Evolutionary conservation across 1,140 invertebrate genomes (phyloP).

Genomic region (Magallana ariakensis): DNA sequence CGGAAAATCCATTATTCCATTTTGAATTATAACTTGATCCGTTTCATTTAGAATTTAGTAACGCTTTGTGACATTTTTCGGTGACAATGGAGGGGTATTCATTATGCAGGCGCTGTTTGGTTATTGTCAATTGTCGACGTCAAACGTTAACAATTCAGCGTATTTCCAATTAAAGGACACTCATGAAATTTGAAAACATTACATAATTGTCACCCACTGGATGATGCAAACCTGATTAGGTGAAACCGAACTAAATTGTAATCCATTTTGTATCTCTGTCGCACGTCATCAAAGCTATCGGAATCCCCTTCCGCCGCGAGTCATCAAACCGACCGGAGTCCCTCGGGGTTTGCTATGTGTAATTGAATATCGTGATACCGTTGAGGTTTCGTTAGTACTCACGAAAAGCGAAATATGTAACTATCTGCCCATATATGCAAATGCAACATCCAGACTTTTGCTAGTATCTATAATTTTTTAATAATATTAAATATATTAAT

Average conservation of each 20-base stretch:
- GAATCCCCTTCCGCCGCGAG: not conserved
- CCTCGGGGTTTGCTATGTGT: not conserved
- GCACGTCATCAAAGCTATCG: slow-evolving; percentile 20
- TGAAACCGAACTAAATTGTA: slow-evolving; percentile 19
- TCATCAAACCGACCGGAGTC: not conserved
- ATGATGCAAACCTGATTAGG: slow-evolving; percentile 25
- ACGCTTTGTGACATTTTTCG: not conserved
- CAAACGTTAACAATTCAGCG: not conserved
- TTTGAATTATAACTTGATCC: not conserved
- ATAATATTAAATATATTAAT: no score
- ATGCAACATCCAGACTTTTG: no score
- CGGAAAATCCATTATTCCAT: slow-evolving; percentile 29
- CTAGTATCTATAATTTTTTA: no score
- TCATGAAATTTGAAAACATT: slow-evolving; percentile 30
- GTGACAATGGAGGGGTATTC: slow-evolving; percentile 2
- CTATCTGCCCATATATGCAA: no score
- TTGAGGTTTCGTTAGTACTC: not conserved
- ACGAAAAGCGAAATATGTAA: no score
- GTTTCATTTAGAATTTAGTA: slow-evolving; percentile 1
- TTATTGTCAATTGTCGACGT: slow-evolving; percentile 10
- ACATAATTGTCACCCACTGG: slow-evolving; percentile 11
- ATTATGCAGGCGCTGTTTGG: slow-evolving; percentile 20
- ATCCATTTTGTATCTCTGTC: slow-evolving; percentile 7
- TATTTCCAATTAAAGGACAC: not conserved
- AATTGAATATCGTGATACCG: slow-evolving; percentile 17